Evolutionary conservation across 2,888 invertebrate species (phyloP).

Genomic region (Drosophila engyochracea): DNA sequence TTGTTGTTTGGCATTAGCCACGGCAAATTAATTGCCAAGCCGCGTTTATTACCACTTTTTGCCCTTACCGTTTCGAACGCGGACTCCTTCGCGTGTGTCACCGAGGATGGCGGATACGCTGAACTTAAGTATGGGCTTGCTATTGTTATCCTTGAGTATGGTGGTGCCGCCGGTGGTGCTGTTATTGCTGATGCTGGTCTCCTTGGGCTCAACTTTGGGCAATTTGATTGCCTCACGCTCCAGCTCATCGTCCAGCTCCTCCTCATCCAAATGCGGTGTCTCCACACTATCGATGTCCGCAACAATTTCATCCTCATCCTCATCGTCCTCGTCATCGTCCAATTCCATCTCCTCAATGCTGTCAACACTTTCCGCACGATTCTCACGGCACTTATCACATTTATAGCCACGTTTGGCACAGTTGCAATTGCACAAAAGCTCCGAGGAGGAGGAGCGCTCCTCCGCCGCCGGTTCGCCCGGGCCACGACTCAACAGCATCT

Average conservation of each 20-base stretch:
- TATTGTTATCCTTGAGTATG: constrained; percentile 85
- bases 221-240: constrained; percentile 70
- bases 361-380: constrained; percentile 76
- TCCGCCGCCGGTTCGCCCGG: constrained; percentile 32
- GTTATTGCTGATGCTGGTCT: constrained; percentile 36
- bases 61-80: constrained; percentile 85
- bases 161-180: constrained; percentile 58
- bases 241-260: constrained; percentile 69
- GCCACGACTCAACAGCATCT: constrained; percentile 82
- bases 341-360: constrained; percentile 81
- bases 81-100: constrained; percentile 85
- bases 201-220: constrained; percentile 77
- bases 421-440: constrained; percentile 56
- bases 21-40: constrained; percentile 76
- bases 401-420: constrained; percentile 73
- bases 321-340: constrained; percentile 71
- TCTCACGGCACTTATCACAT: constrained; percentile 75
- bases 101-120: constrained; percentile 97
- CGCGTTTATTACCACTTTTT: constrained; percentile 55
- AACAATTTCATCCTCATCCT: constrained; percentile 71
- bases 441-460: constrained; percentile 32
- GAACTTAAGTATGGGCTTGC: constrained; percentile 94
- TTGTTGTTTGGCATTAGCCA: constrained; percentile 74
- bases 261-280: constrained; percentile 71
- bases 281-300: constrained; percentile 73